Percentiles rank a stretch among this genome's conserved stretches.
Conservation (phyloP, 2,797 vertebrate species). For the Gadopsis marmoratus region DNA sequence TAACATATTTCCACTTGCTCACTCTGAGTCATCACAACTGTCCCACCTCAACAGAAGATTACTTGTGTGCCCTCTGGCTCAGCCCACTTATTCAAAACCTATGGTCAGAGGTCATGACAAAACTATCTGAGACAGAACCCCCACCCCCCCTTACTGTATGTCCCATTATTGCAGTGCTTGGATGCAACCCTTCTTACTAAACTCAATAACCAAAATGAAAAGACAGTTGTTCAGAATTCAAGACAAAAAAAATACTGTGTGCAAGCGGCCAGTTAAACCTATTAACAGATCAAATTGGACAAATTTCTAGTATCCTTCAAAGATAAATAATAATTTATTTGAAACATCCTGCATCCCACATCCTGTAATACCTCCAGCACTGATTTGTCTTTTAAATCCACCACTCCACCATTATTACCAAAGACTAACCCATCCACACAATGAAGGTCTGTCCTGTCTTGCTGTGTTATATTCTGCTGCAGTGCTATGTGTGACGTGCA, state of each 20-base stretch:
- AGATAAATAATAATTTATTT: not conserved
- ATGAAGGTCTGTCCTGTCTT: not conserved
- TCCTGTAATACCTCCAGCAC: not conserved
- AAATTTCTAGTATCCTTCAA: not conserved
- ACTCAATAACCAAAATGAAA: not conserved
- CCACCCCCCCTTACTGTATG: not conserved
- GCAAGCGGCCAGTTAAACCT: not conserved
- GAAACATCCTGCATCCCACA: not conserved
- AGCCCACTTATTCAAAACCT: slow-evolving; percentile 50
- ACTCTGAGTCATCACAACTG: slow-evolving; percentile 41
- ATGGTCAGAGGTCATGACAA: slow-evolving; percentile 32
- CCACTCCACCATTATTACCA: not conserved
- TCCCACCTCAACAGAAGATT: slow-evolving; percentile 46
- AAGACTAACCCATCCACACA: not conserved
- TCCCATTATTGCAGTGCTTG: not conserved
- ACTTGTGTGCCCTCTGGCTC: slow-evolving; percentile 47
- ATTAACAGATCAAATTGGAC: not conserved
- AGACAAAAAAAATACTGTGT: not conserved
- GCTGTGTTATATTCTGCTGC: not conserved
- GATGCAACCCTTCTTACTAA: not conserved
- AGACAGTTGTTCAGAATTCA: not conserved
- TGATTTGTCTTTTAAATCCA: not conserved
- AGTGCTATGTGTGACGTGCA: not conserved
- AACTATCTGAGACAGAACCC: slow-evolving; percentile 17
- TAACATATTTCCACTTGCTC: slow-evolving; percentile 50